Base-by-base conservation (phyloP, 2,888 invertebrate genomes). In the Heliconius sara region DNA sequence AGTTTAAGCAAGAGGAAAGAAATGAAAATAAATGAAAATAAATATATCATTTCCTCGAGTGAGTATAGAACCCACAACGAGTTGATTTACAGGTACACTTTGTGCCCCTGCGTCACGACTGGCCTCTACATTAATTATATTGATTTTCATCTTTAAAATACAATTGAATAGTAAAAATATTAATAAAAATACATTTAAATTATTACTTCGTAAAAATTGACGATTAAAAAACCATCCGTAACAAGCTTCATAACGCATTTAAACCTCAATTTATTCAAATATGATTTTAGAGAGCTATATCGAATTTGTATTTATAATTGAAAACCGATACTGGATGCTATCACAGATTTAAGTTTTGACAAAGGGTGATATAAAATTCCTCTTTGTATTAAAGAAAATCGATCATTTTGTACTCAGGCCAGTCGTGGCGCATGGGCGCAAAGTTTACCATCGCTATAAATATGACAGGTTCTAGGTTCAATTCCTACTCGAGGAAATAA, bases 251-350 rank as follows among this genome's bases (percentile, higher is more conserved):
- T 34, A 19, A 34, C 67, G 22, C 27, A 12, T 67, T 22, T 22
- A 67, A 22, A 34, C 22, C 34, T 25, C 60, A 13, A 71, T 60
- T 47, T 76, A 34, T 80, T 73, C 43, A 39, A 77, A 80, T 77
- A 30, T 72, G 47, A 52, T 72, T 71, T n/a, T 43, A 25, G 34
- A 47, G 65, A 73, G 78, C 71, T 65, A 27, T 27, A 78, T 73
- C 73, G 66, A 78, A 25, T 16, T 78, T 65, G 70, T 47, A 72
- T 52, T 66, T 73, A 72, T 73, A 66, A 73, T 78, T 78, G 66
- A 66, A 78, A 73, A 73, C 70, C 71, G 77, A 77, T 67, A 52
- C 52, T 65, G 47, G 27, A 19, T 19, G 47, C 43, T 74, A 34
- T 76, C 52, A 47, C 68, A 65, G 65, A 47, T 76, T 76, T 72